phyloP scores from a whole-genome alignment of 2,113 vertebrate species.

The Irena cyanogastra region DNA sequence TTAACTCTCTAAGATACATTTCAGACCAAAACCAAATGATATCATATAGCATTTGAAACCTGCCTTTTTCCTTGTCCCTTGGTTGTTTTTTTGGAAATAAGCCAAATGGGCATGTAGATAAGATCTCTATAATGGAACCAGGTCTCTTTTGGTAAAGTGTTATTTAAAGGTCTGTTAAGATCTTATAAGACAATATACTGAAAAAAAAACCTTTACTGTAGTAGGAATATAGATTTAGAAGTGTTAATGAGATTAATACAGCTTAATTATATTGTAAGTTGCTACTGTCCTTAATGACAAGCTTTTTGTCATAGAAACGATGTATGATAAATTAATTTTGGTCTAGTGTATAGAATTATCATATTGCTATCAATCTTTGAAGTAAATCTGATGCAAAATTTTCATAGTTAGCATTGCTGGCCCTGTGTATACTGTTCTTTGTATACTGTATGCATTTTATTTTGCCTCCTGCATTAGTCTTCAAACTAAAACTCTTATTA shows the following conservation, averaged over 20 bases:
- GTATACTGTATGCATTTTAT: constrained; percentile 70
- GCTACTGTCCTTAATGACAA: constrained; percentile 67
- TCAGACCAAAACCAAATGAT: constrained; percentile 68
- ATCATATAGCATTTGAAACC: constrained; percentile 50
- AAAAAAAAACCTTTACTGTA: constrained; percentile 35
- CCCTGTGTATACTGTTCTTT: constrained; percentile 70
- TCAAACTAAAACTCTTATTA: constrained; percentile 70
- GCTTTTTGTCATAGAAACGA: constrained; percentile 71
- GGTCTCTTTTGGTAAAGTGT: constrained; percentile 62
- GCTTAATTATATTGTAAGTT: constrained; percentile 71
- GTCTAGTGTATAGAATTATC: constrained; percentile 69
- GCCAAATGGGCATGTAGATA: constrained; percentile 56
- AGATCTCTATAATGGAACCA: constrained; percentile 48
- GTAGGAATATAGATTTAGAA: constrained; percentile 71
- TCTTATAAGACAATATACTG: constrained; percentile 64
- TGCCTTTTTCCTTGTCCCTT: constrained; percentile 31
- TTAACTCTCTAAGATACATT: constrained; percentile 42
- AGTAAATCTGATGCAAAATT: constrained; percentile 68
- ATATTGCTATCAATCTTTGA: constrained; percentile 67
- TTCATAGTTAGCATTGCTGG: constrained; percentile 66
- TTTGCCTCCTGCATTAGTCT: constrained; percentile 74
- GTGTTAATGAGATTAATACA: constrained; percentile 69
- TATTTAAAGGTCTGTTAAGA: constrained; percentile 69
- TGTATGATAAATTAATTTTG: constrained; percentile 70
- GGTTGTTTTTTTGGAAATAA: neutral